Conservation (phyloP, 2,797 vertebrate species). For the Micrastur ruficollis region DNA sequence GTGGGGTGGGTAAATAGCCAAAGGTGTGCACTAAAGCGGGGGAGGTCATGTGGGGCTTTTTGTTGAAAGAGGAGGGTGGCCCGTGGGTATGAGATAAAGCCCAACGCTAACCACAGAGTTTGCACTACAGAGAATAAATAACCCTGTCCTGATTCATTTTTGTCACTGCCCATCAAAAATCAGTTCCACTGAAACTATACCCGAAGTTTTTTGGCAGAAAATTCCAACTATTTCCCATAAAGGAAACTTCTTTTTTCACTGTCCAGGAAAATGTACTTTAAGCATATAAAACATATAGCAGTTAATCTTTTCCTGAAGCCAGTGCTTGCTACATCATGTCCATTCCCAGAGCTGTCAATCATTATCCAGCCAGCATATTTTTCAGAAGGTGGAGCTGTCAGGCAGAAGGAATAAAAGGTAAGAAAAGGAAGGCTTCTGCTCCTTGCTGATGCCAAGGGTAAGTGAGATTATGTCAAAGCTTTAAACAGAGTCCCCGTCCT, state of each 20-base stretch:
- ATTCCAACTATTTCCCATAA: not conserved
- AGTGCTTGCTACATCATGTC: not conserved
- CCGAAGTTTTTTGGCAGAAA: not conserved
- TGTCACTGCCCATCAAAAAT: not conserved
- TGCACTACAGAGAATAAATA: not conserved
- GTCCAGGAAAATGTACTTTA: not conserved
- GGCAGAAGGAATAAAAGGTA: slow-evolving; percentile 31
- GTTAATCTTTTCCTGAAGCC: not conserved
- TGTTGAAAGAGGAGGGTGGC: not conserved
- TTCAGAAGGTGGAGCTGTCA: slow-evolving; percentile 66
- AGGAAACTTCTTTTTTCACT: not conserved
- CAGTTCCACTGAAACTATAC: not conserved
- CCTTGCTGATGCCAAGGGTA: slow-evolving; percentile 4
- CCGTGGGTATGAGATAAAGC: not conserved
- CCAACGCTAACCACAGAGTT: not conserved
- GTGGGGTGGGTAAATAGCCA: not conserved
- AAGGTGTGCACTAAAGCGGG: not conserved
- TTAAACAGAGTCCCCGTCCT: not conserved
- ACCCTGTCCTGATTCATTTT: not conserved
- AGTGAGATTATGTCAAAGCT: slow-evolving; percentile 50
- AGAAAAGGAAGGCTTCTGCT: slow-evolving; percentile 37
- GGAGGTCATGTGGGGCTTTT: not conserved
- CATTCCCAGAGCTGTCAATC: slow-evolving; percentile 62
- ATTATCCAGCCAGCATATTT: slow-evolving; percentile 59
- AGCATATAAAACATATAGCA: not conserved